Evolutionary conservation across 2,888 invertebrate species (phyloP), one percentile per base, ranked within the genome.

Genomic region (Parascotia fuliginaria): DNA sequence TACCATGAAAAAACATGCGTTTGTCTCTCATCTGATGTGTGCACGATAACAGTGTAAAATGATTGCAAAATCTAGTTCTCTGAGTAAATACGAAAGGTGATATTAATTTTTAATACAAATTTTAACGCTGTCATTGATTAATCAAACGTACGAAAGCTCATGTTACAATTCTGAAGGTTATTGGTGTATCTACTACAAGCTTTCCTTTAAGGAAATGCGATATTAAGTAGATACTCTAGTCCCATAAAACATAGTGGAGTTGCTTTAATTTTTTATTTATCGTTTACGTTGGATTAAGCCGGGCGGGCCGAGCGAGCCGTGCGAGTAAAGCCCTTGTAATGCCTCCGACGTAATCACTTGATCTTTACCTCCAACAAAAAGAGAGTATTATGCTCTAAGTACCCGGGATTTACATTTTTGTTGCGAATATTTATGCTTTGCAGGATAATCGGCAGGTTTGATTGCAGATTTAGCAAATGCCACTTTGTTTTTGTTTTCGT

Each of bases 331-430:
- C 55, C 40, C 48, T 29, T 19, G 39, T 38, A 48, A 53, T 48
- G 31, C 56, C 37, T 36, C 45, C 11, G 44, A 12, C 39, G 50
- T 65, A 65, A 65, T 65, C 64, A 51, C 58, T 65, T 65, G 64
- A 65, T 65, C 65, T 65, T 58, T 50, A 42, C 49, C 42, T 37
- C 33, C 32, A 22, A 11, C 16, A 58, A 52, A 55, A 39, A 60
- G 33, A 36, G 14, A 50, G 48, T 53, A 53, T 55, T 53, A 49
- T 36, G 36, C 24, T 38, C 11, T 52, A 55, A 65, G 49, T 45
- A 53, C 42, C n/a, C 48, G 6, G 33, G 46, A 49, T 51, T 39
- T 48, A 37, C 50, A 39, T 53, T 58, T 54, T 50, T 51, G 14
- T 24, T 34, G 9, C 16, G 29, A 50, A 37, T 38, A 57, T 61